A percentile compares a stretch with the other conserved stretches of the same genome.
Conservation (phyloP, 2,888 invertebrate genomes). For the Callinectes sapidus region DNA sequence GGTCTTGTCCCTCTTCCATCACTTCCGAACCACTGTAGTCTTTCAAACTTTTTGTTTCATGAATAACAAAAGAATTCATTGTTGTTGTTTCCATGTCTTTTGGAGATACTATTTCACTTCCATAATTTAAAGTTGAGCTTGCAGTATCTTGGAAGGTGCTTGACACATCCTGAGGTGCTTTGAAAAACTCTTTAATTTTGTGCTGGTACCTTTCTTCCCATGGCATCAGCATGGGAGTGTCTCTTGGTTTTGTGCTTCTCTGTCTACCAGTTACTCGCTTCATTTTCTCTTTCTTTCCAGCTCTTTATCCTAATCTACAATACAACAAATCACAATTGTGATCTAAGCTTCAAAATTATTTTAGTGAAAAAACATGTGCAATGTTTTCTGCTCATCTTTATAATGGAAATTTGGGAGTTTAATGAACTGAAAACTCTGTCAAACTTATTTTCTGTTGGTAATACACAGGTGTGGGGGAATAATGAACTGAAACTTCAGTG, state of each 20-base stretch:
- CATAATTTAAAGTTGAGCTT: background rate
- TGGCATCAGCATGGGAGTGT: conserved; percentile 47
- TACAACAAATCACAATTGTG: background rate
- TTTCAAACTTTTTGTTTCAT: background rate
- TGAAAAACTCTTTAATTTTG: conserved; percentile 42
- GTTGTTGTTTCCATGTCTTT: background rate
- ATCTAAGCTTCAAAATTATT: background rate
- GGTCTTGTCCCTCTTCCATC: conserved; percentile 17
- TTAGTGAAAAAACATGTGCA: background rate
- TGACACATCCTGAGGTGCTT: background rate
- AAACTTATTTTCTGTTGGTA: background rate
- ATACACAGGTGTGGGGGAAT: background rate
- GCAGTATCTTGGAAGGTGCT: background rate
- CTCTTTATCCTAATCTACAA: background rate
- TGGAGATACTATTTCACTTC: background rate
- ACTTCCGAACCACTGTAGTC: background rate
- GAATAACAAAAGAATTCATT: conserved; percentile 4
- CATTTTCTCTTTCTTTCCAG: background rate
- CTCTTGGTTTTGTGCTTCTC: background rate
- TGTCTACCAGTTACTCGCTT: background rate
- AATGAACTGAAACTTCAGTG: background rate
- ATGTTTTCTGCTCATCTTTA: background rate
- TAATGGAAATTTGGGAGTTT: background rate
- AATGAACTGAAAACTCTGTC: conserved; percentile 6
- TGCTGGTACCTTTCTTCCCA: conserved; percentile 57